Evolutionary conservation across 1,140 invertebrate species (phyloP).

Genomic region (Fopius arisanus): DNA sequence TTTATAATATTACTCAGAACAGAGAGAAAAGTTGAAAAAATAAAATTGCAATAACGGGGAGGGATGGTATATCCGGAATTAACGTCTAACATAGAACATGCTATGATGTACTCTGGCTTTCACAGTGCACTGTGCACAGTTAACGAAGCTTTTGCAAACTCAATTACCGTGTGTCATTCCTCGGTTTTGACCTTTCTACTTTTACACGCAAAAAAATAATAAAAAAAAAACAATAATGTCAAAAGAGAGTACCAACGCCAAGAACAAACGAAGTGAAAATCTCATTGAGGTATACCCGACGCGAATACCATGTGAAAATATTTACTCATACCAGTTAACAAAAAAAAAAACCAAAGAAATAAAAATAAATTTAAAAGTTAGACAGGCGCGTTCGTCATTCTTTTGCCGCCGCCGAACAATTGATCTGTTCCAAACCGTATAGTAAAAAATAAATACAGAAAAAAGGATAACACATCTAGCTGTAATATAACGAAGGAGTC

Average conservation of each 20-base stretch:
- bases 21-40: neutral
- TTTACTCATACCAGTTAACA: neutral
- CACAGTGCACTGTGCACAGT: neutral
- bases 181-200: neutral
- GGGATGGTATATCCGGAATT: neutral
- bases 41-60: neutral
- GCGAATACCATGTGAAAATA: neutral
- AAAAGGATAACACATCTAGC: constrained; percentile 20
- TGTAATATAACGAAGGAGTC: constrained; percentile 32
- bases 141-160: constrained; percentile 3
- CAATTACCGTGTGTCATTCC: neutral
- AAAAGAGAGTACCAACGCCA: neutral
- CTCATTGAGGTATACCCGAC: neutral
- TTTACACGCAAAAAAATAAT: neutral
- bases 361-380: no score
- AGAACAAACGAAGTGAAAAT: neutral
- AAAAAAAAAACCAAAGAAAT: neutral
- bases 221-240: no score
- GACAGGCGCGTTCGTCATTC: neutral
- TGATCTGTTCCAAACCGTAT: neutral
- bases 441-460: neutral
- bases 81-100: neutral
- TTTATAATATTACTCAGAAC: neutral
- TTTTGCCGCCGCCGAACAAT: neutral
- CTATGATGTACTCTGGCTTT: neutral